Percentiles rank a stretch among this genome's conserved stretches.
phyloP scores from a whole-genome alignment of 2,797 vertebrate genomes.

The Acridotheres tristis region DNA sequence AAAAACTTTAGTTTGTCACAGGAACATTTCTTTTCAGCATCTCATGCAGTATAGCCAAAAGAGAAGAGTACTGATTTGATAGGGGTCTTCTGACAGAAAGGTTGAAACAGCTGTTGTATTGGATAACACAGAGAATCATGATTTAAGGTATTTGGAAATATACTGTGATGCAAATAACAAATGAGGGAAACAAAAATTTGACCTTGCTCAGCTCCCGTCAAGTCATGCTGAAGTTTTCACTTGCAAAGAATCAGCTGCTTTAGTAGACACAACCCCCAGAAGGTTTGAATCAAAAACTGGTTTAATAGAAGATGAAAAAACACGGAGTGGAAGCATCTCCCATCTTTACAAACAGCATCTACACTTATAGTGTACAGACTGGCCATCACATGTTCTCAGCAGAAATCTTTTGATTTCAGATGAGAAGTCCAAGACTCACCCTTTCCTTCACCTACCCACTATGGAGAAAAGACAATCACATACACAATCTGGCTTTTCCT shows the following conservation, averaged over 20 bases:
- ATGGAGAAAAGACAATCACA: fast-evolving
- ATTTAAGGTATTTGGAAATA: background rate
- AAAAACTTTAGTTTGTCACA: background rate
- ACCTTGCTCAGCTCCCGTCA: background rate
- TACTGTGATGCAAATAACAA: background rate
- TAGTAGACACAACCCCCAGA: background rate
- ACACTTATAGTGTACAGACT: background rate
- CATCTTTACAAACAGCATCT: background rate
- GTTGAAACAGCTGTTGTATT: background rate
- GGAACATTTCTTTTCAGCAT: background rate
- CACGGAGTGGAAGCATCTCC: fast-evolving
- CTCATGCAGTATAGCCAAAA: background rate
- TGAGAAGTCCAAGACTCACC: background rate
- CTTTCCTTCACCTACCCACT: background rate
- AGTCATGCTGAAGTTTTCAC: background rate
- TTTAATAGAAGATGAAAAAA: background rate
- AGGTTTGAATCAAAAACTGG: background rate
- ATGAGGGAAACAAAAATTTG: background rate
- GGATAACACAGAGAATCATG: background rate
- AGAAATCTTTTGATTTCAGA: background rate
- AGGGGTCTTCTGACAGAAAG: background rate
- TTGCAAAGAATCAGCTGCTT: fast-evolving
- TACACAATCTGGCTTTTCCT: background rate
- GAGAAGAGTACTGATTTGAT: background rate
- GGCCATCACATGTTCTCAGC: background rate